phyloP scores from a whole-genome alignment of 2,797 vertebrate genomes.

The Myotis daubentonii region DNA sequence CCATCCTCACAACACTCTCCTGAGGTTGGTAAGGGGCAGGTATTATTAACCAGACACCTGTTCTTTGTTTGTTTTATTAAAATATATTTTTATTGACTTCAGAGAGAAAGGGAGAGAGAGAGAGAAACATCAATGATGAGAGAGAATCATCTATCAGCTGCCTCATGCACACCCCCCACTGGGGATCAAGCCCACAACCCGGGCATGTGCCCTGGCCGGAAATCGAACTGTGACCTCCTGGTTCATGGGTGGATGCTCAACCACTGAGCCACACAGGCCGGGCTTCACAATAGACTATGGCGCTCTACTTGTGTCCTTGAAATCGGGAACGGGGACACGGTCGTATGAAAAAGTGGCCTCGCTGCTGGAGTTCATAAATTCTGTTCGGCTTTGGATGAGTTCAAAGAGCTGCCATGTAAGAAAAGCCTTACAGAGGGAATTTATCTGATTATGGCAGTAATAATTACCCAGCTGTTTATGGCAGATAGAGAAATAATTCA shows the following conservation, averaged over 20 bases:
- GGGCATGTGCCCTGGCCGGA: not conserved
- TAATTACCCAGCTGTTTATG: slow-evolving; percentile 99
- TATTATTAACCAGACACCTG: not conserved
- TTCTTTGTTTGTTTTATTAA: slow-evolving; percentile 6
- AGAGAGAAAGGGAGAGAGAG: not conserved
- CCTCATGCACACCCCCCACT: not conserved
- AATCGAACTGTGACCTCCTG: not conserved
- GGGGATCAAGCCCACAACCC: not conserved
- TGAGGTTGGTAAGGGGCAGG: not conserved
- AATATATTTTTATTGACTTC: not conserved
- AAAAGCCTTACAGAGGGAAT: slow-evolving; percentile 94
- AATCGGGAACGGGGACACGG: slow-evolving; percentile 87
- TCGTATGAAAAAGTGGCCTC: slow-evolving; percentile 89
- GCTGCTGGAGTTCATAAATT: slow-evolving; percentile 92
- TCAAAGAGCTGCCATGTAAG: slow-evolving; percentile 93
- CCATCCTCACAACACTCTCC: not conserved
- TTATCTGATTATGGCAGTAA: slow-evolving; percentile 99
- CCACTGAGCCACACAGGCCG: not conserved
- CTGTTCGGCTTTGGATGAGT: slow-evolving; percentile 90
- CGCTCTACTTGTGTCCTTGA: slow-evolving; percentile 91
- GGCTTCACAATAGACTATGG: no score
- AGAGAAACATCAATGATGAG: not conserved
- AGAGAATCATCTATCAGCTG: not conserved
- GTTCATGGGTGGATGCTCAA: not conserved
- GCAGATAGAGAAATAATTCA: slow-evolving; percentile 99